Evolutionary conservation across 2,113 vertebrate genomes (phyloP).

Genomic region (Micronycteris hirsuta): DNA sequence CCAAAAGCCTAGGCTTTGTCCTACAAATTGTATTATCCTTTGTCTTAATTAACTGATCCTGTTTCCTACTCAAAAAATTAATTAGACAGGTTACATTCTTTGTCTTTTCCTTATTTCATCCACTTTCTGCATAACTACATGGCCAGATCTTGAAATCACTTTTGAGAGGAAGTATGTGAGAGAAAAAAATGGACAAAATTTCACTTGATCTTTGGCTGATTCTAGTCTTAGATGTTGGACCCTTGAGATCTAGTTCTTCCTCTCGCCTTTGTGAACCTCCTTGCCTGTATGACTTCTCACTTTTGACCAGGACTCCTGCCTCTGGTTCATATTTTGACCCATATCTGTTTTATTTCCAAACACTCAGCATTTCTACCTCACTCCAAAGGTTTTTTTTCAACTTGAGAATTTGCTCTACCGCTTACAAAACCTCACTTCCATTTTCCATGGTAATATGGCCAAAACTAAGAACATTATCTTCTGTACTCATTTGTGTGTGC

Average conservation of each 20-base stretch:
- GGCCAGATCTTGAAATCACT: neutral
- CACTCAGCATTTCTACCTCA: neutral
- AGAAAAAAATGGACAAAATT: neutral
- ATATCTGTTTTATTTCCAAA: neutral
- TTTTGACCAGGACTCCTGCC: neutral
- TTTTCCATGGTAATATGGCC: neutral
- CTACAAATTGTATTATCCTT: neutral
- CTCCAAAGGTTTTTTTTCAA: neutral
- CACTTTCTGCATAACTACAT: neutral
- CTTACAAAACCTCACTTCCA: neutral
- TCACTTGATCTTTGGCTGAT: neutral
- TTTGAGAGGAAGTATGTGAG: neutral
- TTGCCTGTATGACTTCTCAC: neutral
- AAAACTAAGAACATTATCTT: neutral
- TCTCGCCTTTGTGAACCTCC: neutral
- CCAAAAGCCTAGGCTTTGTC: neutral
- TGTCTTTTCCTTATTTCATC: neutral
- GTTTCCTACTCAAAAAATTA: neutral
- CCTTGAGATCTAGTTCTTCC: neutral
- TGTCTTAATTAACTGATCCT: neutral
- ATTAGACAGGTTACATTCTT: neutral
- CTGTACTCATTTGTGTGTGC: neutral
- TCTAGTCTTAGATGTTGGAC: neutral
- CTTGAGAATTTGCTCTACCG: neutral
- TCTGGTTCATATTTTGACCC: neutral